Conservation (phyloP, 2,888 invertebrate species). For the Rhingia rostrata region DNA sequence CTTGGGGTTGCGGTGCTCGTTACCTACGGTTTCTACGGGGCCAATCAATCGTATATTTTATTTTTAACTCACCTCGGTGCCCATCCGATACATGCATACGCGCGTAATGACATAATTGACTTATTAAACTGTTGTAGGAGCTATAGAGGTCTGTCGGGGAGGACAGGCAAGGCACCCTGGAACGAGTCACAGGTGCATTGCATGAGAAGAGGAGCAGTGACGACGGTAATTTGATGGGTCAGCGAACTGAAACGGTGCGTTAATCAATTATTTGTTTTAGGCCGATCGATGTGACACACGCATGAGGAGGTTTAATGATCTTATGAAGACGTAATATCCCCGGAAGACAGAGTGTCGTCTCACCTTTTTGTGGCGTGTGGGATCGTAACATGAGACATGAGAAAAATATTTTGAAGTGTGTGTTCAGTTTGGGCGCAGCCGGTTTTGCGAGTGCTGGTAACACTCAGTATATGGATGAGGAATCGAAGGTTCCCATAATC, state of each 20-base stretch:
- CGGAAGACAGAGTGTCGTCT: background rate
- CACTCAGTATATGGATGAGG: no score
- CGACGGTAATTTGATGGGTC: constrained; percentile 48
- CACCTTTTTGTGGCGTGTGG: constrained; percentile 26
- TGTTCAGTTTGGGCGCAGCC: background rate
- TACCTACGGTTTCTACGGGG: constrained; percentile 15
- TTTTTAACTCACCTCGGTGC: constrained; percentile 38
- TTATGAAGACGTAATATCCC: background rate
- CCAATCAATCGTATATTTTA: constrained; percentile 46
- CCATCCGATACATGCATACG: constrained; percentile 21
- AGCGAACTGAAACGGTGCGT: constrained; percentile 37
- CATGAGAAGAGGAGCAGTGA: background rate
- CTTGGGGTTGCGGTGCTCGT: constrained; percentile 24
- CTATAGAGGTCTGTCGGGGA: constrained; percentile 2
- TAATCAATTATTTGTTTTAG: constrained; percentile 58
- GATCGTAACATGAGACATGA: background rate
- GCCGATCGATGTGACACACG: constrained; percentile 19
- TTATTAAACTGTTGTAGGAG: constrained; percentile 41
- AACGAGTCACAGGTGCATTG: constrained; percentile 38
- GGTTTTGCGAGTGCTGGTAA: no score
- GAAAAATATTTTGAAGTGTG: background rate
- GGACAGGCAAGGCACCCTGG: constrained; percentile 3
- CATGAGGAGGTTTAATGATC: constrained; percentile 27
- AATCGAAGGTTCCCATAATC: no score
- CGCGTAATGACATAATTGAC: constrained; percentile 57